These are phyloP conservation scores for Leptinotarsa peninsularis DNA, from an alignment of 2,888 invertebrate species.

Conservation along the genomic window DNA sequence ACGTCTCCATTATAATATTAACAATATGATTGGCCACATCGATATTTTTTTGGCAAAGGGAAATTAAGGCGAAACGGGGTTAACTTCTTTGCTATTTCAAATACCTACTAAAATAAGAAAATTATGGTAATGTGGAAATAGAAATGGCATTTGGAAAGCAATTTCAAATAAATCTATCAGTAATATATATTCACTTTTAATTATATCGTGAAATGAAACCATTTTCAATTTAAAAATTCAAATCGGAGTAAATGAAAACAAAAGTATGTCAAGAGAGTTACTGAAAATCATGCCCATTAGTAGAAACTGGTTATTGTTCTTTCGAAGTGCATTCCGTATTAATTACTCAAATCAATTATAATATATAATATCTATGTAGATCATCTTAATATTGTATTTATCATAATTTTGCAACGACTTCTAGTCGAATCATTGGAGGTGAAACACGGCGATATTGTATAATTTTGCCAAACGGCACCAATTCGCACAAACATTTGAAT, in stretches of 20 bases:
- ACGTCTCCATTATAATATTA: too few species aligned
- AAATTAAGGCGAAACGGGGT: neutral
- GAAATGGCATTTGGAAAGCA: neutral
- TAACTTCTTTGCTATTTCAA: neutral
- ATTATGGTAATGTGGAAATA: slow-evolving; percentile 10
- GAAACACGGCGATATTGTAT: too few species aligned
- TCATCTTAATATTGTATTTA: slow-evolving; percentile 1
- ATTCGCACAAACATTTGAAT: too few species aligned
- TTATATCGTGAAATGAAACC: neutral
- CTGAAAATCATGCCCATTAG: slow-evolving; percentile 1
- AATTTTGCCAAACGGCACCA: too few species aligned
- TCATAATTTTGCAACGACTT: neutral
- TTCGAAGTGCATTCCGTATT: neutral
- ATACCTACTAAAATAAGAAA: neutral
- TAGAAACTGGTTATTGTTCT: slow-evolving; percentile 8
- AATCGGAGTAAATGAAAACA: neutral
- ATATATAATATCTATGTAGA: slow-evolving; percentile 4
- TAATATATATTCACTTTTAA: neutral
- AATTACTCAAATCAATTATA: slow-evolving; percentile 5
- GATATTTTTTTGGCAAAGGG: neutral
- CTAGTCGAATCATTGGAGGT: neutral
- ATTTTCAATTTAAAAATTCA: neutral
- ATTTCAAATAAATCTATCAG: neutral
- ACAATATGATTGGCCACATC: too few species aligned
- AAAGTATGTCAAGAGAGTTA: slow-evolving; percentile 6